phyloP scores from a whole-genome alignment of 2,888 invertebrate genomes.

The Ormia ochracea region DNA sequence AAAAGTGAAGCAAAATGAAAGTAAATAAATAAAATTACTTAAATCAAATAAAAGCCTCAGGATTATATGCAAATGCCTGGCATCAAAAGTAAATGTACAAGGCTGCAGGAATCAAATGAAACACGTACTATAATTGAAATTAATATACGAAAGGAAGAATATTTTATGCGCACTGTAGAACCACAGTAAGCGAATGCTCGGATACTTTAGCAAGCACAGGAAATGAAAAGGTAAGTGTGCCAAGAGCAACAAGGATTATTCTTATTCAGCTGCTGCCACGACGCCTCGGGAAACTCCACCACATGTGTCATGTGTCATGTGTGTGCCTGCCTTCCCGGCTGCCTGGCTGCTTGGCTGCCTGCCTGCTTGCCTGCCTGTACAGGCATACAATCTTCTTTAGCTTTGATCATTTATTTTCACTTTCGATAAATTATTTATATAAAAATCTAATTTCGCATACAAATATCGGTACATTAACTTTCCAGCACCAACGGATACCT shows the following conservation, averaged over 20 bases:
- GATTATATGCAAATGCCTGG: not conserved
- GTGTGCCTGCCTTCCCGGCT: no score
- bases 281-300: not conserved
- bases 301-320: not conserved
- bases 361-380: no score
- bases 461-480: not conserved
- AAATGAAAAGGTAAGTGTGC: slow-evolving; percentile 7
- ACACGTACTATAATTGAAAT: not conserved
- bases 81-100: not conserved
- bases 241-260: not conserved
- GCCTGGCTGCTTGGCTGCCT: no score
- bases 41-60: slow-evolving; percentile 4
- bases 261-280: not conserved
- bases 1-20: not conserved
- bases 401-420: not conserved
- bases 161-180: no score
- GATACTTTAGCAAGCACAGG: not conserved
- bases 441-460: slow-evolving; percentile 5
- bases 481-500: not conserved
- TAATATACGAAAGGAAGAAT: not conserved
- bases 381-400: not conserved
- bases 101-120: not conserved
- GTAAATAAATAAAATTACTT: slow-evolving; percentile 1
- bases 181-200: not conserved
- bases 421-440: slow-evolving; percentile 7